Conservation (phyloP, 92 coral and sea anemone species). For the Epizoanthus stellaris region DNA sequence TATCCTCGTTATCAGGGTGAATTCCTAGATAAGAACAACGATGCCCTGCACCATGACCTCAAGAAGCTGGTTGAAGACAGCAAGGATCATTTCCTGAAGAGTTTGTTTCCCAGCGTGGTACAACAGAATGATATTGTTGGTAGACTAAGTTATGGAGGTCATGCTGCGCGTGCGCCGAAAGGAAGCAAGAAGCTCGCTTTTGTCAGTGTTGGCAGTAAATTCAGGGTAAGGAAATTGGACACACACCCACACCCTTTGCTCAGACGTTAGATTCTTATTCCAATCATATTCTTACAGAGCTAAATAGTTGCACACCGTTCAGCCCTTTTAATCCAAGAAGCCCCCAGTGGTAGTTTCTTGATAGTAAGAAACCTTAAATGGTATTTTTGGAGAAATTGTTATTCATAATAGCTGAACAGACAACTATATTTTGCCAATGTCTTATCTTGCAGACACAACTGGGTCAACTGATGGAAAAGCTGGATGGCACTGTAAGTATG, state of each 20-base stretch:
- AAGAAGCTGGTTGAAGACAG: conserved; percentile 92
- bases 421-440: neutral
- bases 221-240: conserved; percentile 70
- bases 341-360: too few species aligned
- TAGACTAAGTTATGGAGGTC: conserved; percentile 64
- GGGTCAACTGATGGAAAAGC: conserved; percentile 89
- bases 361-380: neutral
- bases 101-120: conserved; percentile 79
- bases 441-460: conserved; percentile 73
- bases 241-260: neutral
- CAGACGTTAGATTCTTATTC: neutral
- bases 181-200: conserved; percentile 95
- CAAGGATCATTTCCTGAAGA: conserved; percentile 88
- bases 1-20: conserved; percentile 64
- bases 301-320: too few species aligned
- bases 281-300: neutral
- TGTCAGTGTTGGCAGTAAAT: conserved; percentile 91
- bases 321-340: too few species aligned
- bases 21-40: conserved; percentile 93
- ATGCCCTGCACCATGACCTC: conserved; percentile 94
- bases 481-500: conserved; percentile 82
- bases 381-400: too few species aligned
- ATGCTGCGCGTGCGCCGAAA: conserved; percentile 36
- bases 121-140: conserved; percentile 60
- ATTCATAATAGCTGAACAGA: too few species aligned